These are phyloP conservation scores for Deroplatys truncata DNA, from an alignment of 2,888 invertebrate species.

Conservation along the genomic window DNA sequence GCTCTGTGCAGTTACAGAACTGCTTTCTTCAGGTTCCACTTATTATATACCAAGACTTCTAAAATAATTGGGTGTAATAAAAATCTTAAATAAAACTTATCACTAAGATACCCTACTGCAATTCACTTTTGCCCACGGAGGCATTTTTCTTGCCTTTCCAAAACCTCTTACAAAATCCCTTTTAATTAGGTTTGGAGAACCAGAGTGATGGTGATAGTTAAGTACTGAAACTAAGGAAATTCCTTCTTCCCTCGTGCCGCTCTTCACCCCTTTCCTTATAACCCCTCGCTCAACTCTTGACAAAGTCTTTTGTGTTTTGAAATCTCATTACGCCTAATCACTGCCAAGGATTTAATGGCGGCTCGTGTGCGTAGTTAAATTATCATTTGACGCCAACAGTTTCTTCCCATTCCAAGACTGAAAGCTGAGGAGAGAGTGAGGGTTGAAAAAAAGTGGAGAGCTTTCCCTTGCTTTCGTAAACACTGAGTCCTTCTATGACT, in stretches of 20 bases:
- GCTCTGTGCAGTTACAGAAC: no score
- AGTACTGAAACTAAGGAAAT: constrained; percentile 17
- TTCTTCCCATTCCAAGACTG: neutral
- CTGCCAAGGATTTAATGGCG: constrained; percentile 18
- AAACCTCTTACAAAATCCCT: neutral
- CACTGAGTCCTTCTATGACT: neutral
- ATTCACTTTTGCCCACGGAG: neutral
- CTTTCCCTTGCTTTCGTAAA: neutral
- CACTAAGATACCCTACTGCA: neutral
- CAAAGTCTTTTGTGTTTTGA: constrained; percentile 25
- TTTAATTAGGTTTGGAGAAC: constrained; percentile 21
- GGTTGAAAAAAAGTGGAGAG: neutral
- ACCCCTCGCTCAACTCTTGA: neutral
- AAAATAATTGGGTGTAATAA: no score
- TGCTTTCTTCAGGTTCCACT: no score
- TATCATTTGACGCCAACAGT: constrained; percentile 7
- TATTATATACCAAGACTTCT: no score
- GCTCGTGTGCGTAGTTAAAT: constrained; percentile 13
- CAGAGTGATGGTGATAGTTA: neutral
- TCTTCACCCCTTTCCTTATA: neutral
- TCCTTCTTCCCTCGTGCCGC: neutral
- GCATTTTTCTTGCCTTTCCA: neutral
- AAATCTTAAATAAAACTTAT: no score
- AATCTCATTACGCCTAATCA: constrained; percentile 30
- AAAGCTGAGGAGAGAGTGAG: neutral